Conservation (phyloP, 1,140 invertebrate genomes). For the Tetragonula clypearis region DNA sequence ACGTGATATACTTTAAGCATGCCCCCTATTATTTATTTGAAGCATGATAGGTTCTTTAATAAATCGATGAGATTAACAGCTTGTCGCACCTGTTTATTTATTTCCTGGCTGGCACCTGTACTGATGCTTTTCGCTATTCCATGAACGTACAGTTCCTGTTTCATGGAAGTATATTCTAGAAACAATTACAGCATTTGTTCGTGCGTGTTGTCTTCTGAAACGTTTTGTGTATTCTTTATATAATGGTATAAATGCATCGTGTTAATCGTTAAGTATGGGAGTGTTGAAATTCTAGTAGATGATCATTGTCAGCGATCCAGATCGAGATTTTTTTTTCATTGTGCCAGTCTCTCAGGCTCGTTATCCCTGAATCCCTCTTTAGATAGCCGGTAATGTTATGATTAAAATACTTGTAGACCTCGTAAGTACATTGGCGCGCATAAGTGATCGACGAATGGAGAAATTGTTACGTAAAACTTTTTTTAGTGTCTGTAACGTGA, state of each 20-base stretch:
- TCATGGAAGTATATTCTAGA: conserved; percentile 21
- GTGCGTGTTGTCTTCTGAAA: conserved; percentile 39
- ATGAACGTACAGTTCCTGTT: conserved; percentile 7
- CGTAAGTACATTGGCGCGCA: neutral
- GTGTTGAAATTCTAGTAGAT: conserved; percentile 25
- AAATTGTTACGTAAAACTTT: conserved; percentile 25
- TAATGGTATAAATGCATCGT: conserved; percentile 44
- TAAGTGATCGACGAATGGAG: conserved; percentile 22
- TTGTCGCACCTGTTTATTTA: conserved; percentile 80
- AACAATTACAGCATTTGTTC: conserved; percentile 45
- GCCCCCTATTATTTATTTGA: conserved; percentile 75
- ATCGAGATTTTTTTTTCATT: neutral
- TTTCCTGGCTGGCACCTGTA: conserved; percentile 74
- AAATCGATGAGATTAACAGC: conserved; percentile 80
- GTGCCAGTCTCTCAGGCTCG: neutral
- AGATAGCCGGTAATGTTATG: conserved; percentile 20
- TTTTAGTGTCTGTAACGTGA: conserved; percentile 26
- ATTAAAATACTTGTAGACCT: conserved; percentile 9
- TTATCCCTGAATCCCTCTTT: neutral
- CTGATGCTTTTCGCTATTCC: conserved; percentile 67
- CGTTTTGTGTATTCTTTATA: conserved; percentile 45
- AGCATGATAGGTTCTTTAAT: conserved; percentile 78
- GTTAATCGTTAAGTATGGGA: conserved; percentile 54
- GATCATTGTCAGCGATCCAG: conserved; percentile 34
- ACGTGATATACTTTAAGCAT: conserved; percentile 78